Evolutionary conservation across 2,113 vertebrate species (phyloP).

Genomic region (Morone chrysops): DNA sequence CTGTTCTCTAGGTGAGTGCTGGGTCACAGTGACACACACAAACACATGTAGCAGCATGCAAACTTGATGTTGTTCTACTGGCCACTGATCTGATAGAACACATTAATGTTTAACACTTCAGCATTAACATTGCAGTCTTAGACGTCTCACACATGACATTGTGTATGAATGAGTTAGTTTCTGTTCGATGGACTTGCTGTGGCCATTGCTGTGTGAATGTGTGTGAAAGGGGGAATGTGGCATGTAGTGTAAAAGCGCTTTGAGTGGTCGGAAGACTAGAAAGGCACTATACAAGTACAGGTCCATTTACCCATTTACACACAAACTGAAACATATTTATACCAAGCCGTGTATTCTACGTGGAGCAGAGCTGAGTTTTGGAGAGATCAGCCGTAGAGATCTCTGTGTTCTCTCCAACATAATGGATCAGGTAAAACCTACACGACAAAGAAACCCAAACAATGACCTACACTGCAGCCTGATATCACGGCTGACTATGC

Average conservation of each 20-base stretch:
- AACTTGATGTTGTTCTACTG: background rate
- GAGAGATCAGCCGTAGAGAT: no score
- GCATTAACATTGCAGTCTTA: background rate
- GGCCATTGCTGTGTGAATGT: no score
- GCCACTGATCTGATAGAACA: background rate
- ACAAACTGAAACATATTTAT: background rate
- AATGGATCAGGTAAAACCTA: background rate
- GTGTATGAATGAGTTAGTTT: no score
- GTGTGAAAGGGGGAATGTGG: no score
- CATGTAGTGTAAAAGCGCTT: no score
- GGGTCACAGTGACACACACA: constrained; percentile 12
- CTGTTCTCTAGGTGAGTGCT: constrained; percentile 19
- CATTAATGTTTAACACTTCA: background rate
- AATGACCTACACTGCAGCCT: background rate
- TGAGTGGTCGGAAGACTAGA: no score
- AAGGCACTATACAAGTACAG: no score
- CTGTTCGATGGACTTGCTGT: rapidly evolving
- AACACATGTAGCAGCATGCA: background rate
- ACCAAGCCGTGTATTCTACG: background rate
- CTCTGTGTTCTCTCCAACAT: no score
- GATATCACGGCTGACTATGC: background rate
- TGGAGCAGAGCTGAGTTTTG: no score
- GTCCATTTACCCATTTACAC: no score
- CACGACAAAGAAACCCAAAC: background rate
- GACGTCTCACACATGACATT: background rate